These are phyloP conservation scores for Halocaridina rubra DNA, from an alignment of 2,888 invertebrate species.

Conservation along the genomic window DNA sequence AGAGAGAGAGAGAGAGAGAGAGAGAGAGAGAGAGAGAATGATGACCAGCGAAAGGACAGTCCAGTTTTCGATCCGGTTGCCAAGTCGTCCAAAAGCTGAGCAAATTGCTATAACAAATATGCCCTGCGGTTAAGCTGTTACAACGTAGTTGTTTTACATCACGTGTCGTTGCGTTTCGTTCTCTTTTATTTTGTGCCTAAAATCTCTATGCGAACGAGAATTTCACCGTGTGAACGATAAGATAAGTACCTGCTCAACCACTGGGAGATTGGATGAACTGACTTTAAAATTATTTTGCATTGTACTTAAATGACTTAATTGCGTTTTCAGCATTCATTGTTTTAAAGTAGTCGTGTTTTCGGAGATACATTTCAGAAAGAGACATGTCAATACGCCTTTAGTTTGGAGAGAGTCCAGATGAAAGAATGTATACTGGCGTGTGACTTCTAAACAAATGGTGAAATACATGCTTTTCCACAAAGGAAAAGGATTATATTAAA, in stretches of 20 bases:
- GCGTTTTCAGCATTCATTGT: background rate
- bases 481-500: no score
- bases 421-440: no score
- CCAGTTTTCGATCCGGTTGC: constrained; percentile 21
- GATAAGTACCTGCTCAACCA: background rate
- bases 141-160: no score
- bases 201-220: no score
- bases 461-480: no score
- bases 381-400: no score
- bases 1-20: background rate
- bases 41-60: background rate
- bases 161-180: background rate
- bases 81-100: constrained; percentile 2
- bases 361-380: no score
- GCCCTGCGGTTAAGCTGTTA: constrained; percentile 10
- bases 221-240: background rate
- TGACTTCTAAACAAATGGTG: no score
- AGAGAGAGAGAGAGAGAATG: background rate
- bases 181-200: background rate
- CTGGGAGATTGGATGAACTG: constrained; percentile 6
- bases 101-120: constrained; percentile 37
- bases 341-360: background rate
- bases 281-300: constrained; percentile 29
- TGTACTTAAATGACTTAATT: constrained; percentile 31
- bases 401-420: no score